A percentile compares a stretch with the other conserved stretches of the same genome.
These are phyloP conservation scores for Probaryconus sp. DNA, from an alignment of 1,140 invertebrate species.

Conservation along the genomic window DNA sequence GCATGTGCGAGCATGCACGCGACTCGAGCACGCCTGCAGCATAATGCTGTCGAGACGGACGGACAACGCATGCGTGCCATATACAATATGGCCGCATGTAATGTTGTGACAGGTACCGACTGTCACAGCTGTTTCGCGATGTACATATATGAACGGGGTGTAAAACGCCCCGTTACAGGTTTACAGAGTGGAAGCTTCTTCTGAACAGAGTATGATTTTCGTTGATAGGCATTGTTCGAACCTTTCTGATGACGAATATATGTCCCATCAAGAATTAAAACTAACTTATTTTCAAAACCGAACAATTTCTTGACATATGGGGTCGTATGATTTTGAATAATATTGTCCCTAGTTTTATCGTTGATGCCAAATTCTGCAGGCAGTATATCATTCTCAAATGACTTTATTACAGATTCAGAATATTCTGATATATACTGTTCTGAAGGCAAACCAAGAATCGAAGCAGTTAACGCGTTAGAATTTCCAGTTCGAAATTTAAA, in stretches of 20 bases:
- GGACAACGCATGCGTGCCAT: too few relatives aligned
- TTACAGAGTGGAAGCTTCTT: constrained; percentile 1
- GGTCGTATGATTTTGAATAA: constrained; percentile 53
- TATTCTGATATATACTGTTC: constrained; percentile 57
- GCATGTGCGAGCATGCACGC: too few relatives aligned
- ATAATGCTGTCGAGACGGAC: too few relatives aligned
- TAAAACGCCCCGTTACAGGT: neutral
- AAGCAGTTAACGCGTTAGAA: constrained; percentile 44
- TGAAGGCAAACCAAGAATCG: constrained; percentile 42
- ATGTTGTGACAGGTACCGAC: too few relatives aligned
- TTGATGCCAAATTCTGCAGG: constrained; percentile 42
- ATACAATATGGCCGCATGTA: too few relatives aligned
- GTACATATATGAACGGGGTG: too few relatives aligned
- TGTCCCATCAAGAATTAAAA: constrained; percentile 61
- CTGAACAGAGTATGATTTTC: constrained; percentile 12
- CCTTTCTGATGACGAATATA: constrained; percentile 63
- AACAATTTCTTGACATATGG: constrained; percentile 42
- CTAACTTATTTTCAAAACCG: constrained; percentile 33
- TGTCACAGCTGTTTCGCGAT: too few relatives aligned
- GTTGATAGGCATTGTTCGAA: constrained; percentile 9
- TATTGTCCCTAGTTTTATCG: constrained; percentile 15
- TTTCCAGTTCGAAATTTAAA: constrained; percentile 63
- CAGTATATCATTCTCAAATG: constrained; percentile 60
- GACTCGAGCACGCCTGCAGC: too few relatives aligned
- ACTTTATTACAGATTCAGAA: constrained; percentile 32